phyloP scores from a whole-genome alignment of 2,113 vertebrate species.

The Ifrita kowaldi region DNA sequence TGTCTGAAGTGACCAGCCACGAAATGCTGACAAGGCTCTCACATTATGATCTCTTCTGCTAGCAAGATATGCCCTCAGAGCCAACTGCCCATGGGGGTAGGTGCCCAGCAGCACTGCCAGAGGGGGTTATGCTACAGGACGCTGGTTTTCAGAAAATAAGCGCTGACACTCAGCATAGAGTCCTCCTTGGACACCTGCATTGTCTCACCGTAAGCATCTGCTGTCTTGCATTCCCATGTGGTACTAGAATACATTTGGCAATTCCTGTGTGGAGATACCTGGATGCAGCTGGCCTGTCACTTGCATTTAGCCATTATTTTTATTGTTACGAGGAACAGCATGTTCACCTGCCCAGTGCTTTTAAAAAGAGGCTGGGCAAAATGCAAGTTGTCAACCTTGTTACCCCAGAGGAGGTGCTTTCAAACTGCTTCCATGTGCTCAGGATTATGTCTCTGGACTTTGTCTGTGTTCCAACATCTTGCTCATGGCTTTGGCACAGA shows the following conservation, averaged over 20 bases:
- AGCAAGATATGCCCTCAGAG: background rate
- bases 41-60: background rate
- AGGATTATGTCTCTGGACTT: background rate
- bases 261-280: background rate
- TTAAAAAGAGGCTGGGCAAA: background rate
- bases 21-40: background rate
- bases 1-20: background rate
- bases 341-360: background rate
- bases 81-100: background rate
- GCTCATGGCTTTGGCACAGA: constrained; percentile 48
- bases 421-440: constrained; percentile 17
- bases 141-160: background rate
- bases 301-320: background rate
- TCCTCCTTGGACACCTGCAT: background rate
- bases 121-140: background rate
- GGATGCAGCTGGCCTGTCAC: background rate
- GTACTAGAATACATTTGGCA: background rate
- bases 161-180: background rate
- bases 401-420: background rate
- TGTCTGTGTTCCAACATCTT: constrained; percentile 24
- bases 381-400: background rate
- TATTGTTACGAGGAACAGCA: background rate
- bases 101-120: background rate
- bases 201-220: background rate
- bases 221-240: background rate